A percentile compares a stretch with the other conserved stretches of the same genome.
These are phyloP conservation scores for Rhogogaster chlorosoma DNA, from an alignment of 2,888 invertebrate genomes.

Conservation along the genomic window DNA sequence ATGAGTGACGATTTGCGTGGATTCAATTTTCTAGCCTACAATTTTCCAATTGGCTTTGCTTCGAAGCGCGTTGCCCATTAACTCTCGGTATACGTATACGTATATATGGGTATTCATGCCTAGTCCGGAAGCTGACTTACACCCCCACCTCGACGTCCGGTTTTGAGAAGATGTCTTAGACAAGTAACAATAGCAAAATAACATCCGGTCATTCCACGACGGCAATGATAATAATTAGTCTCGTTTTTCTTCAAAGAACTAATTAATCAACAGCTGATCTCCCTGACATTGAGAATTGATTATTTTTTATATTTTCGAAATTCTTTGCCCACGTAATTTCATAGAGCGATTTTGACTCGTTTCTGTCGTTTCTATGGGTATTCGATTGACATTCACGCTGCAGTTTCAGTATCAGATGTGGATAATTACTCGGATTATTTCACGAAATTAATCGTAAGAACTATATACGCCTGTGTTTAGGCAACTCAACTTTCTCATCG, in stretches of 20 bases:
- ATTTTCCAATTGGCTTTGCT: constrained; percentile 38
- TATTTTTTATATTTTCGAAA: not conserved
- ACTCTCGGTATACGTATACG: not conserved
- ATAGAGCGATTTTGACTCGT: not conserved
- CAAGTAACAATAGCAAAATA: not conserved
- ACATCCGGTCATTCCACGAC: not conserved
- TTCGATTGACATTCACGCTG: not conserved
- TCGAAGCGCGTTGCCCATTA: not conserved
- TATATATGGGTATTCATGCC: not conserved
- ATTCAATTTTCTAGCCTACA: constrained; percentile 31
- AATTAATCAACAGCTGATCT: not conserved
- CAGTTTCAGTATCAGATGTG: not conserved
- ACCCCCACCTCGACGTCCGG: not conserved
- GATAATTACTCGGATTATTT: not conserved
- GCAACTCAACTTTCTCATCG: not conserved
- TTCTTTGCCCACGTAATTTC: not conserved
- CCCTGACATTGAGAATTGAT: not conserved
- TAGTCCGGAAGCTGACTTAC: constrained; percentile 24
- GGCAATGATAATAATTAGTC: not conserved
- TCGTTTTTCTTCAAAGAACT: not conserved
- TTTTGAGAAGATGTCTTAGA: not conserved
- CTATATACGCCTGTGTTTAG: constrained; percentile 12
- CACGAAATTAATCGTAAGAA: not conserved
- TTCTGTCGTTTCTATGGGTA: too few relatives aligned
- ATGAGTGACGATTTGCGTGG: constrained; percentile 27